Conservation (phyloP, 2,888 invertebrate species). For the Gastrophysa polygoni region DNA sequence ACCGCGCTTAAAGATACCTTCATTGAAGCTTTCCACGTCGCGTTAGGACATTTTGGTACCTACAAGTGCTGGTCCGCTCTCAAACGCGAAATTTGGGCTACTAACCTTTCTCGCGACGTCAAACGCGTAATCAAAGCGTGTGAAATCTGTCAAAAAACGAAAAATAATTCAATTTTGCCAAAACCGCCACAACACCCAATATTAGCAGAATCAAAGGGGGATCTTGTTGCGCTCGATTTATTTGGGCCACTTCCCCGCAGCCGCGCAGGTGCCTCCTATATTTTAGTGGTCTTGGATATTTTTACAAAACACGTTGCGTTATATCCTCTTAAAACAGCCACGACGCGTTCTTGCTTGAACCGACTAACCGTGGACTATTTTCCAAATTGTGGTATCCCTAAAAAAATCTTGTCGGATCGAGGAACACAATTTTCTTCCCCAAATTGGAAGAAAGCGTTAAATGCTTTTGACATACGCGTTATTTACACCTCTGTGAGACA, state of each 20-base stretch:
- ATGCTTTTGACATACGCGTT: neutral
- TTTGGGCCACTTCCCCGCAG: neutral
- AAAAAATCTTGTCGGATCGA: neutral
- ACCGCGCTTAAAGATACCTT: neutral
- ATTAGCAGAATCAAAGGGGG: conserved; percentile 1
- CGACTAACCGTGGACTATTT: neutral
- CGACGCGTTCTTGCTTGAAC: neutral
- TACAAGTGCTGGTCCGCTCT: conserved; percentile 10
- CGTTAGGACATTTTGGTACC: conserved; percentile 13
- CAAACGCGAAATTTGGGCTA: conserved; percentile 16
- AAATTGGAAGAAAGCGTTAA: neutral
- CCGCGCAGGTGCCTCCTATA: neutral
- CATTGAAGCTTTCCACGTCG: conserved; percentile 11
- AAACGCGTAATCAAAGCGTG: neutral
- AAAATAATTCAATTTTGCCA: neutral
- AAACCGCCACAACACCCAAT: neutral
- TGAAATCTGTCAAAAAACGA: neutral
- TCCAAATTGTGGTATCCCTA: neutral
- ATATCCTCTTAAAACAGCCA: neutral
- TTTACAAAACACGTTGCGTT: neutral
- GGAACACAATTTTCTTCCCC: conserved; percentile 1
- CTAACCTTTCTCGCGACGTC: neutral
- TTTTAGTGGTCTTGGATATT: conserved; percentile 2
- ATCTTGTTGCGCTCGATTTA: neutral
- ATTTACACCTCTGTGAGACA: neutral